A percentile compares a stretch with the other conserved stretches of the same genome.
Conservation (phyloP, 2,113 vertebrate genomes). For the Equus przewalskii region DNA sequence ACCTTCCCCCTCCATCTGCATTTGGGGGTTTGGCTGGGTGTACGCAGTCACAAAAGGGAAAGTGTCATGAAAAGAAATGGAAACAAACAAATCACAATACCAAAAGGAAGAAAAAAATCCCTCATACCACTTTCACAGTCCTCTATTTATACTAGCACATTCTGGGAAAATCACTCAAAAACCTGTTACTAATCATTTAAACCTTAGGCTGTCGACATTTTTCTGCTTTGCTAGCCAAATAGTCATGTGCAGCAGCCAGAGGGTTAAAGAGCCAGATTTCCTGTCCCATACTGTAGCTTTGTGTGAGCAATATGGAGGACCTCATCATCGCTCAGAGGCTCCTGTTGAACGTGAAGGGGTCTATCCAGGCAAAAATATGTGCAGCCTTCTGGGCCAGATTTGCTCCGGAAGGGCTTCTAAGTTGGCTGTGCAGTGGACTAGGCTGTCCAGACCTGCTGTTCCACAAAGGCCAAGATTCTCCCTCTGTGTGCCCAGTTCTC, state of each 20-base stretch:
- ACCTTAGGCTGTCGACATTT: constrained; percentile 66
- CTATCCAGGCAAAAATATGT: constrained; percentile 83
- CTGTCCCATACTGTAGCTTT: constrained; percentile 59
- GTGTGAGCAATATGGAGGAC: constrained; percentile 66
- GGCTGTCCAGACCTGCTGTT: constrained; percentile 77
- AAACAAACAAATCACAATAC: constrained; percentile 78
- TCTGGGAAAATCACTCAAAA: constrained; percentile 81
- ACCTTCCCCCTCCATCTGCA: not conserved
- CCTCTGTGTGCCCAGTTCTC: not conserved
- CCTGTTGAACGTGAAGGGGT: constrained; percentile 71
- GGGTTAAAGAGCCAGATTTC: constrained; percentile 78
- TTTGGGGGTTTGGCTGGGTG: not conserved
- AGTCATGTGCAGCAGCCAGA: constrained; percentile 74
- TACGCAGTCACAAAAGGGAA: constrained; percentile 10
- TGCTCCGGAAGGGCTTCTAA: constrained; percentile 70
- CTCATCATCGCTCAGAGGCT: constrained; percentile 33
- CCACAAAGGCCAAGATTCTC: constrained; percentile 66
- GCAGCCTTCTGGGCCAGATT: constrained; percentile 78
- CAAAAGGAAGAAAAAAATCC: constrained; percentile 73
- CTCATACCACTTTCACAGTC: constrained; percentile 74
- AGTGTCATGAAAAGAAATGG: constrained; percentile 47
- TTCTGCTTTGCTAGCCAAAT: constrained; percentile 66
- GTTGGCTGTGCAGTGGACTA: constrained; percentile 66
- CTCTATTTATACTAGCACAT: constrained; percentile 78
- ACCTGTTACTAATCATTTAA: constrained; percentile 57